Conservation (phyloP, 1,140 invertebrate genomes). For the Leptoteleia sp. region DNA sequence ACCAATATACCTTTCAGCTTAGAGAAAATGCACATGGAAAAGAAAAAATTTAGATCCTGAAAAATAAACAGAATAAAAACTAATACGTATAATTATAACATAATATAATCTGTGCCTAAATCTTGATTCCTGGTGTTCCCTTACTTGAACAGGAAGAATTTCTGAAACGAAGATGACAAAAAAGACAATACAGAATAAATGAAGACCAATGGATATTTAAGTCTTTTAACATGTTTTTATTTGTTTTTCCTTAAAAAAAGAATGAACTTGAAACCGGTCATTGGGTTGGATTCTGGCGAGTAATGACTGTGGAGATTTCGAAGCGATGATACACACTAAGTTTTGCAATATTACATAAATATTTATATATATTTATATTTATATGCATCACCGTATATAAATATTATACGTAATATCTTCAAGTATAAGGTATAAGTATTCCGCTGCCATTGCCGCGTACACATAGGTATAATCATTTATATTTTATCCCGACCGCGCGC, state of each 20-base stretch:
- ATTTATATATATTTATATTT: conserved; percentile 71
- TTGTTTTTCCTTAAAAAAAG: conserved; percentile 79
- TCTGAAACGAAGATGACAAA: no score
- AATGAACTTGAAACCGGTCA: conserved; percentile 79
- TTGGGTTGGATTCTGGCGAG: conserved; percentile 77
- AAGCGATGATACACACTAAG: conserved; percentile 80
- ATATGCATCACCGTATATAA: conserved; percentile 68
- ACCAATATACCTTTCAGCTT: no score
- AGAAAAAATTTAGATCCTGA: no score
- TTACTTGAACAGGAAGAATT: no score
- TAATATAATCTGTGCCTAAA: no score
- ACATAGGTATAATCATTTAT: conserved; percentile 77
- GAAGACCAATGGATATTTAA: conserved; percentile 26
- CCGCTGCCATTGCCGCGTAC: conserved; percentile 72
- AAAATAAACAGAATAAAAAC: no score
- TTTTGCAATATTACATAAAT: conserved; percentile 79
- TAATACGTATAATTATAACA: no score
- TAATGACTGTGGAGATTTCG: conserved; percentile 79
- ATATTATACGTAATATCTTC: conserved; percentile 70
- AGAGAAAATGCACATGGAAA: no score
- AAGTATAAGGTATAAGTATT: conserved; percentile 75
- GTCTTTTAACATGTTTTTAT: conserved; percentile 68
- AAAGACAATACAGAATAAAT: conserved; percentile 15
- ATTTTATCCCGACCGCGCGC: conserved; percentile 69
- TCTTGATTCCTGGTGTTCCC: no score